Conservation (phyloP, 2,888 invertebrate genomes). For the Luffia ferchaultella region DNA sequence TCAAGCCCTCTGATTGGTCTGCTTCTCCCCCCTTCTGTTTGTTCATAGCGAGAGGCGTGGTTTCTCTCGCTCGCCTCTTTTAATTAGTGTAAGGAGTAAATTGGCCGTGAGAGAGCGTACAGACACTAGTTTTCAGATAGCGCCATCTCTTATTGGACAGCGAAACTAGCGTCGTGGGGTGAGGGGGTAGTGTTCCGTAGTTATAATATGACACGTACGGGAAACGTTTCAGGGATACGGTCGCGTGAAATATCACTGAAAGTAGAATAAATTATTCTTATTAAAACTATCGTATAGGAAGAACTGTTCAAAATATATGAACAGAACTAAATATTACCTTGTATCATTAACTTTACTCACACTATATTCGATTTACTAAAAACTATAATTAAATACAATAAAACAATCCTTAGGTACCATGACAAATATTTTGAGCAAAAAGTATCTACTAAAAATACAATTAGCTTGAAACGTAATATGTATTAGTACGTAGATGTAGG, state of each 20-base stretch:
- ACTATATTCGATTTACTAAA: too few relatives aligned
- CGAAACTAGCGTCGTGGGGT: constrained; percentile 41
- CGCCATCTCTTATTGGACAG: constrained; percentile 63
- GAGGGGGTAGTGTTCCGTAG: constrained; percentile 52
- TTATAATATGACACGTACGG: constrained; percentile 57
- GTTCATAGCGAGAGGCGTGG: constrained; percentile 58
- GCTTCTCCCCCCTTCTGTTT: constrained; percentile 54
- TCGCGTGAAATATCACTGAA: not conserved
- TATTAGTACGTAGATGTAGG: not conserved
- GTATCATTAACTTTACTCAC: too few relatives aligned
- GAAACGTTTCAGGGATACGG: constrained; percentile 26
- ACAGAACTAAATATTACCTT: too few relatives aligned
- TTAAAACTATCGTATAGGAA: too few relatives aligned
- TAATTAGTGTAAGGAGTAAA: constrained; percentile 69
- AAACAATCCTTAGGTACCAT: too few relatives aligned
- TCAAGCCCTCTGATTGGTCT: constrained; percentile 58
- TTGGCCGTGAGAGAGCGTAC: constrained; percentile 57
- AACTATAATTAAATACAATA: too few relatives aligned
- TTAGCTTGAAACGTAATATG: not conserved
- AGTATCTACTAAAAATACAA: too few relatives aligned
- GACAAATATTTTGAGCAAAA: too few relatives aligned
- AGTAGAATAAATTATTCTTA: not conserved
- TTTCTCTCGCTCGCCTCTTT: constrained; percentile 59
- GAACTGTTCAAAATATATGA: too few relatives aligned
- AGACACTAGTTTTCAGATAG: constrained; percentile 38